Conservation (phyloP, 2,888 invertebrate species). For the Bombylius major region DNA sequence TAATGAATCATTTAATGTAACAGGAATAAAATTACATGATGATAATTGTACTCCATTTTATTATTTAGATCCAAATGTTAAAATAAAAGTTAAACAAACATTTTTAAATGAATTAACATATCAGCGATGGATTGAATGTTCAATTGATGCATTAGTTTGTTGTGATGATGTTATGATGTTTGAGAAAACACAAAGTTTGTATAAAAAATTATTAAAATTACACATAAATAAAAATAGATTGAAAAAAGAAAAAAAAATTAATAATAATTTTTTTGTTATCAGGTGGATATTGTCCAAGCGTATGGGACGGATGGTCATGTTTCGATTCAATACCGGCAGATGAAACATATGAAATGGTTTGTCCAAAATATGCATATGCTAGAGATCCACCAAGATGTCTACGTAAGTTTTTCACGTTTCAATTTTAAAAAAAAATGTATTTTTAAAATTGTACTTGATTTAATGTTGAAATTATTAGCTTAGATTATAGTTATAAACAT, state of each 20-base stretch:
- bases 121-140: slow-evolving; percentile 16
- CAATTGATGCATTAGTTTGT: slow-evolving; percentile 15
- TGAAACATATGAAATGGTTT: slow-evolving; percentile 37
- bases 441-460: not conserved
- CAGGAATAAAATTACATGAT: slow-evolving; percentile 10
- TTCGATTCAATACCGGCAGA: slow-evolving; percentile 39
- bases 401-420: slow-evolving; percentile 35
- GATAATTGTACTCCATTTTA: slow-evolving; percentile 13
- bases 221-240: too few relatives aligned
- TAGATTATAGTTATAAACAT: slow-evolving; percentile 46
- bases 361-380: slow-evolving; percentile 48
- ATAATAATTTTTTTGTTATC: not conserved
- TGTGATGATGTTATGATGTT: slow-evolving; percentile 12
- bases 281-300: slow-evolving; percentile 38
- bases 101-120: slow-evolving; percentile 12
- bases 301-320: slow-evolving; percentile 55
- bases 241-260: too few relatives aligned
- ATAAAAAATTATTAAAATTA: too few relatives aligned
- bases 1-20: slow-evolving; percentile 5
- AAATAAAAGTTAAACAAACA: slow-evolving; percentile 8
- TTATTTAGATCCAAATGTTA: slow-evolving; percentile 8
- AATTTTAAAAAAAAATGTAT: slow-evolving; percentile 6
- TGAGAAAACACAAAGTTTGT: too few relatives aligned
- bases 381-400: slow-evolving; percentile 42
- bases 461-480: slow-evolving; percentile 1